Conservation (phyloP, 2,113 vertebrate species). For the Passerina amoena region DNA sequence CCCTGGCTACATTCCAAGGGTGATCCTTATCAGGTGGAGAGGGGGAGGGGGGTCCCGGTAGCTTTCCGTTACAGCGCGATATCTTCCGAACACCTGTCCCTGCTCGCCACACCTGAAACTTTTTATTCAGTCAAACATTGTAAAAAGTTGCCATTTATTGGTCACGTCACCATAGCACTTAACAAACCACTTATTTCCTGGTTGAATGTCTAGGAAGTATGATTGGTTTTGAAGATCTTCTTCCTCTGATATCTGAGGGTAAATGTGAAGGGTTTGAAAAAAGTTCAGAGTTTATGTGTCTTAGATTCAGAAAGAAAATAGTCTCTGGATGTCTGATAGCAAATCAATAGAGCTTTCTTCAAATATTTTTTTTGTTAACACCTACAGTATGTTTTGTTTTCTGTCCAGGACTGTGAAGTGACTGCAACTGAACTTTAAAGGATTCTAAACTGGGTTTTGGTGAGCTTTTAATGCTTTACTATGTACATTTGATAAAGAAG, state of each 20-base stretch:
- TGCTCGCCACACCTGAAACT: too few relatives aligned
- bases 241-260: neutral
- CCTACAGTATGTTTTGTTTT: neutral
- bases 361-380: neutral
- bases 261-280: neutral
- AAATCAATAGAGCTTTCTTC: neutral
- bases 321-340: neutral
- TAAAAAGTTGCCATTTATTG: neutral
- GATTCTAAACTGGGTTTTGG: conserved; percentile 82
- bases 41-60: too few relatives aligned
- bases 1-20: too few relatives aligned
- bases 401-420: conserved; percentile 83
- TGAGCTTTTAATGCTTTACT: too few relatives aligned
- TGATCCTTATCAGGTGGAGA: too few relatives aligned
- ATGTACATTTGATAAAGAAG: too few relatives aligned
- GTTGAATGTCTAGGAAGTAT: neutral
- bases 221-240: neutral
- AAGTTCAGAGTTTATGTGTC: neutral
- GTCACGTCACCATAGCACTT: neutral
- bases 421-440: conserved; percentile 75
- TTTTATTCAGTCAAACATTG: neutral
- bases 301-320: neutral
- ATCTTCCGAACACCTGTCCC: too few relatives aligned
- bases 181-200: neutral
- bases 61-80: too few relatives aligned